Conservation (phyloP, 2,797 vertebrate genomes). For the Margarornis squamiger region DNA sequence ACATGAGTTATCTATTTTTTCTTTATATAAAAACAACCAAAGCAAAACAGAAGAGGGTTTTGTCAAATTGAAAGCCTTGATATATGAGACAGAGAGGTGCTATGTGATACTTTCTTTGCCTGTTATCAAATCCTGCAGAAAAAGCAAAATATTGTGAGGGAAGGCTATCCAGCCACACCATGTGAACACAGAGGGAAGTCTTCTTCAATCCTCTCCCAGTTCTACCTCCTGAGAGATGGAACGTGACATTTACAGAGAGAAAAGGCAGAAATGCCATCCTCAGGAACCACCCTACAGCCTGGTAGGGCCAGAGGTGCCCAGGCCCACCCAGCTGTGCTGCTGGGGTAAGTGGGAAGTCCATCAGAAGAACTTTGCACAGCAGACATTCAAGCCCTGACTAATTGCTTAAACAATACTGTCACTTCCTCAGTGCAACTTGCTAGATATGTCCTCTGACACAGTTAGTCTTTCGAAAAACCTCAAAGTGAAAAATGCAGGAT, state of each 20-base stretch:
- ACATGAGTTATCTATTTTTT: neutral
- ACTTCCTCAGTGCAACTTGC: neutral
- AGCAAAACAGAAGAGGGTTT: neutral
- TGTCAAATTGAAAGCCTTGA: neutral
- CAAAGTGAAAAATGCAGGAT: slow-evolving; percentile 37
- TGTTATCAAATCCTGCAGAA: neutral
- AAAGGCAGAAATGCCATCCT: fast-evolving
- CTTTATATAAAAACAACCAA: neutral
- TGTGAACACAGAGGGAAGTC: neutral
- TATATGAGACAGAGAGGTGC: neutral
- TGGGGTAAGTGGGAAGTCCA: fast-evolving
- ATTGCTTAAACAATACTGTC: neutral
- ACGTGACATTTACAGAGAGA: neutral
- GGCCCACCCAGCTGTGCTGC: no score
- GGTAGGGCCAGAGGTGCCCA: neutral
- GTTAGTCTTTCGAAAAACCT: slow-evolving; percentile 19
- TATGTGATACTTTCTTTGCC: neutral
- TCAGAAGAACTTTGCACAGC: neutral
- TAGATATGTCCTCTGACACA: slow-evolving; percentile 42
- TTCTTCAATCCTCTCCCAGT: neutral
- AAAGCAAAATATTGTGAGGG: neutral
- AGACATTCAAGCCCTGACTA: neutral
- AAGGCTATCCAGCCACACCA: neutral
- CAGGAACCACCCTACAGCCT: neutral
- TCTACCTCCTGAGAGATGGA: neutral